phyloP scores from a whole-genome alignment of 2,888 invertebrate species.

The Cylindroiulus punctatus region DNA sequence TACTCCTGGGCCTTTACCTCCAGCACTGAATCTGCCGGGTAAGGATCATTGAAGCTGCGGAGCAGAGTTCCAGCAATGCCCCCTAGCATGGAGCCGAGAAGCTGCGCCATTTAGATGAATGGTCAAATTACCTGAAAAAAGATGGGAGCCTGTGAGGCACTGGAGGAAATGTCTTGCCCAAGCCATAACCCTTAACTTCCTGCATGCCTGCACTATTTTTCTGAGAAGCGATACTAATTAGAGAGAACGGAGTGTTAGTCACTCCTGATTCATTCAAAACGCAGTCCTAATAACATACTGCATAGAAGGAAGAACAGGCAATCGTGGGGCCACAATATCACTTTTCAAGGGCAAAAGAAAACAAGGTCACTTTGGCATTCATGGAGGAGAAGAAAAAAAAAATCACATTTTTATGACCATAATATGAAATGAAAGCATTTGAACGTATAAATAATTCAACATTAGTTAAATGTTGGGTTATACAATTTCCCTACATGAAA shows the following conservation, averaged over 20 bases:
- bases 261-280: neutral
- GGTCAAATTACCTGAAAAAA: neutral
- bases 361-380: neutral
- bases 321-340: neutral
- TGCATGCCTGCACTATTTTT: neutral
- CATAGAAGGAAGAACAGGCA: neutral
- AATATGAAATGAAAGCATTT: too few relatives aligned
- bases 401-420: too few relatives aligned
- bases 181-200: neutral
- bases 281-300: neutral
- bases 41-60: constrained; percentile 54
- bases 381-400: neutral
- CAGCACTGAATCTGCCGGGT: constrained; percentile 74
- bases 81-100: constrained; percentile 58
- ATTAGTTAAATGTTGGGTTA: neutral
- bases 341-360: neutral
- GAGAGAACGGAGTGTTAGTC: neutral
- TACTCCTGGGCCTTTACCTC: constrained; percentile 80
- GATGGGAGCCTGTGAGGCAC: neutral
- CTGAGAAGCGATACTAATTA: neutral
- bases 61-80: constrained; percentile 57
- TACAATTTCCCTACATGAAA: too few relatives aligned
- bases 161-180: neutral
- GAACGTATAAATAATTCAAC: neutral
- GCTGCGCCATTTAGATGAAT: constrained; percentile 57